Percentiles rank a stretch among this genome's conserved stretches.
phyloP scores from a whole-genome alignment of 2,113 vertebrate species.

The Hoplias malabaricus region DNA sequence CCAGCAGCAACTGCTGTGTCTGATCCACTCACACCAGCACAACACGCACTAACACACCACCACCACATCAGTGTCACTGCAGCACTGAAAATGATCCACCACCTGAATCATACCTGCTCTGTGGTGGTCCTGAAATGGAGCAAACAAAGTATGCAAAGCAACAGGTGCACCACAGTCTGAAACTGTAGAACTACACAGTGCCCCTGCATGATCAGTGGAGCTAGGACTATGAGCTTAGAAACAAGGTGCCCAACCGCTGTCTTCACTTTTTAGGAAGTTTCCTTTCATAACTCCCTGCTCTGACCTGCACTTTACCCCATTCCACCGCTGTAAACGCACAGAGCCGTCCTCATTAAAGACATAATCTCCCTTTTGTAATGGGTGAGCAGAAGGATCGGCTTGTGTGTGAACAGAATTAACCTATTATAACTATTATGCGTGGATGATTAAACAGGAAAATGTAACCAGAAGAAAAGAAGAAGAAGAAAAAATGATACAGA shows the following conservation, averaged over 20 bases:
- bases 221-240: too few relatives aligned
- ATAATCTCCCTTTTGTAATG: conserved; percentile 14
- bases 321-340: not conserved
- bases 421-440: conserved; percentile 39
- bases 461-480: conserved; percentile 7
- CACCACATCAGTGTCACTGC: too few relatives aligned
- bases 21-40: too few relatives aligned
- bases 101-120: too few relatives aligned
- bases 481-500: conserved; percentile 23
- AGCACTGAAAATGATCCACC: too few relatives aligned
- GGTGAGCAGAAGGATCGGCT: conserved; percentile 12
- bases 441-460: conserved; percentile 34
- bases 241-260: not conserved
- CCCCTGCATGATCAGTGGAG: too few relatives aligned
- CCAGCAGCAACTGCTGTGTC: too few relatives aligned
- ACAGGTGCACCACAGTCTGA: too few relatives aligned
- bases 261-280: not conserved
- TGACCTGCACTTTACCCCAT: not conserved
- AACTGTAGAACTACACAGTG: too few relatives aligned
- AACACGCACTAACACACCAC: too few relatives aligned
- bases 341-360: not conserved
- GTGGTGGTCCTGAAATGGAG: too few relatives aligned
- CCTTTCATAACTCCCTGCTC: not conserved
- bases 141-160: too few relatives aligned
- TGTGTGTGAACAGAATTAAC: conserved; percentile 36